phyloP scores from a whole-genome alignment of 1,140 invertebrate species.

The Drosophila pallidifrons region DNA sequence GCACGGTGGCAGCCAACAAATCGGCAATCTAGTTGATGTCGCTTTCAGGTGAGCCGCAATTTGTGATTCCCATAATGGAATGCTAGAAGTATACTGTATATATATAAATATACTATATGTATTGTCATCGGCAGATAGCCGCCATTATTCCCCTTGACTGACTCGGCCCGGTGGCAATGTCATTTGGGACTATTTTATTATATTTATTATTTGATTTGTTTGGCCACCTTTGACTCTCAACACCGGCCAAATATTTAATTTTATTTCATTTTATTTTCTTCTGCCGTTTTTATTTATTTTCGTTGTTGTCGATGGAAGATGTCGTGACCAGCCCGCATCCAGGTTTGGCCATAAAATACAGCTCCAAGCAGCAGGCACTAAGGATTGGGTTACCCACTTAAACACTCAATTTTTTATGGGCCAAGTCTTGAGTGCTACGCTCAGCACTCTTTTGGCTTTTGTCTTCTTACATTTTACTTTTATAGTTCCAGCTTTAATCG shows the following conservation, averaged over 20 bases:
- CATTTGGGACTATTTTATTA: constrained; percentile 77
- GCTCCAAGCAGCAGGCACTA: constrained; percentile 14
- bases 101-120: constrained; percentile 8
- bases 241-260: constrained; percentile 37
- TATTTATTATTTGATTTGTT: constrained; percentile 70
- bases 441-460: constrained; percentile 57
- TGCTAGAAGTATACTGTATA: too few species aligned
- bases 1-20: constrained; percentile 52
- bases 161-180: constrained; percentile 45
- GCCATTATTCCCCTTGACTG: constrained; percentile 52
- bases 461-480: constrained; percentile 62
- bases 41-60: constrained; percentile 70
- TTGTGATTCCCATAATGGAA: constrained; percentile 57
- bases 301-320: constrained; percentile 15
- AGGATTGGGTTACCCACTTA: constrained; percentile 58
- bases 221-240: constrained; percentile 16
- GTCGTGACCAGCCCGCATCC: constrained; percentile 57
- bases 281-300: constrained; percentile 44
- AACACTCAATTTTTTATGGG: constrained; percentile 74
- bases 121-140: constrained; percentile 67
- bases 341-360: constrained; percentile 66
- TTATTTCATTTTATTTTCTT: constrained; percentile 32
- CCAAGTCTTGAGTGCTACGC: constrained; percentile 65
- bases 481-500: constrained; percentile 78
- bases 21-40: constrained; percentile 68